phyloP scores from a whole-genome alignment of 2,113 vertebrate species.

The Gracilinanus agilis region DNA sequence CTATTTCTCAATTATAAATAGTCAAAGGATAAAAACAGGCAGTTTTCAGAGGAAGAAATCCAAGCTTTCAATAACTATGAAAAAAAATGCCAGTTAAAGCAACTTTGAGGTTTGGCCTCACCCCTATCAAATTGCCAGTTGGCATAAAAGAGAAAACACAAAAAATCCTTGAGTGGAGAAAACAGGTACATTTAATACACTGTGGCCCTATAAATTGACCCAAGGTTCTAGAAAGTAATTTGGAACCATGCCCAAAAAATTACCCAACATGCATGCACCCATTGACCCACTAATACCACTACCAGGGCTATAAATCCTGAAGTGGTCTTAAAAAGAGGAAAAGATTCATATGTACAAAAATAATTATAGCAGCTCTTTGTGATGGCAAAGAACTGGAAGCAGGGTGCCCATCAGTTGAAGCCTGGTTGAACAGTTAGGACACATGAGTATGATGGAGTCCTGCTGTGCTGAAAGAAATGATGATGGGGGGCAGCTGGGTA shows the following conservation, averaged over 20 bases:
- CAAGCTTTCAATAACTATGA: neutral
- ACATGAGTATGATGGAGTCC: neutral
- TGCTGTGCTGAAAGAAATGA: too few relatives aligned
- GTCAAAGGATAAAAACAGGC: neutral
- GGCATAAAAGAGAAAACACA: neutral
- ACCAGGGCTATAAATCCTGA: neutral
- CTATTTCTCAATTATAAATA: neutral
- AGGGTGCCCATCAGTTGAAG: neutral
- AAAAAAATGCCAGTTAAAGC: neutral
- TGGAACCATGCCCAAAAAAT: neutral
- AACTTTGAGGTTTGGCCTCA: neutral
- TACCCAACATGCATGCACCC: neutral
- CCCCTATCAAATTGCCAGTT: neutral
- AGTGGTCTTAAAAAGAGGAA: neutral
- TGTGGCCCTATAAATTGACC: neutral
- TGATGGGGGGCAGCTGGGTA: too few relatives aligned
- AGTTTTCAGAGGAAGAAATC: neutral
- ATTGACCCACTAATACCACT: neutral
- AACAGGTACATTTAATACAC: neutral
- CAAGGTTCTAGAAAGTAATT: neutral
- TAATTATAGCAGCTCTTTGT: neutral
- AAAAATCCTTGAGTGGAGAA: neutral
- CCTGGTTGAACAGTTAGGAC: neutral
- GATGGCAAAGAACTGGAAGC: neutral
- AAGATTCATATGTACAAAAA: neutral